Evolutionary conservation across 1,140 invertebrate genomes (phyloP), one percentile per base, ranked within the genome.

Genomic region (Drosophila pseudoananassae): DNA sequence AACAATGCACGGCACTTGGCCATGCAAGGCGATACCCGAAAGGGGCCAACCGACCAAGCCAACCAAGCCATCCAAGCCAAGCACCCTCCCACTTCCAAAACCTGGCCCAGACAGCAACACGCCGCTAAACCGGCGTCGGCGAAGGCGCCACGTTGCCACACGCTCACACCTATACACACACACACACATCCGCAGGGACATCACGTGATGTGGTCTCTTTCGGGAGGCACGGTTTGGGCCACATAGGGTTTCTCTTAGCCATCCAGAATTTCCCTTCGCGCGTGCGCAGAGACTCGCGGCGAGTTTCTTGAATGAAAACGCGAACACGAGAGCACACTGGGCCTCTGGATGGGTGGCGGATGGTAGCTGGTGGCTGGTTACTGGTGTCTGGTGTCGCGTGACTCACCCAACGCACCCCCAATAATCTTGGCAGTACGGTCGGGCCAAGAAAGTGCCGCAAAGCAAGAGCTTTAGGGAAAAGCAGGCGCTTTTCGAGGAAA

Each of bases 241-340:
- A 15, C 36, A 15, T 84, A 84, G 55, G 80, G 80, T 81, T 85
- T 85, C 81, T 85, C 81, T 84, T 77, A 29, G 56, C 45, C 14
- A 1, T 27, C 12, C 12, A 20, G 53, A 53, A 31, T 63, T 70
- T 65, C 63, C 40, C 38, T 31, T 38, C 36, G 74, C 63, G 63
- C 66, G 43, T 78, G 81, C 81, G 78, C 82, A 75, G 45, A 78
- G 64, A 4, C 43, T 47, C 46, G 25, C 45, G 12, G 38, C 54
- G 49, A 53, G 73, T 78, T 85, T 85, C 63, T 85, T 85, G 82
- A 85, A 85, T 85, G 82, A 85, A 85, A 82, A 71, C 45, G 57
- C 60, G 65, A 50, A 64, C 47, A 70, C 8, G 60, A 61, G 75
- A 82, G 68, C 27, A 12, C 36, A 15, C 38, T n/a, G 10, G 60